Evolutionary conservation across 2,888 invertebrate species (phyloP).

Genomic region (Taenaris catops): DNA sequence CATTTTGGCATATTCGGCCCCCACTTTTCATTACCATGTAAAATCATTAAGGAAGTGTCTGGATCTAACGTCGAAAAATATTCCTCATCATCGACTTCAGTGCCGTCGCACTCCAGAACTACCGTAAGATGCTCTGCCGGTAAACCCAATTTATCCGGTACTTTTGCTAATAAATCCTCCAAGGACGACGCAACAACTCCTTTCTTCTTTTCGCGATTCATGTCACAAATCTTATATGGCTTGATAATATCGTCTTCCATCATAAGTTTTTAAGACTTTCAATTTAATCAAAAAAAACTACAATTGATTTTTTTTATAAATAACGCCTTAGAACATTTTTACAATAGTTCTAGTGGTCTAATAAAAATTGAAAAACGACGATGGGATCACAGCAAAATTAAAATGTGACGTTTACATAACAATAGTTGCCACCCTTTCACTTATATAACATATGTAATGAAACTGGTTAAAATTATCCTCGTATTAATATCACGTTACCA

Average conservation of each 20-base stretch:
- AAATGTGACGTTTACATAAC: slow-evolving; percentile 18
- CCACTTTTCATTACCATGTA: slow-evolving; percentile 89
- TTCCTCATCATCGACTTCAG: slow-evolving; percentile 97
- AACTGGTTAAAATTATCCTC: slow-evolving; percentile 8
- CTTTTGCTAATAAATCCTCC: slow-evolving; percentile 87
- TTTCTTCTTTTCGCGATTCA: slow-evolving; percentile 88
- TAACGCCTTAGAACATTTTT: too few species aligned
- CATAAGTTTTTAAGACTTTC: background rate
- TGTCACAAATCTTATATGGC: slow-evolving; percentile 90
- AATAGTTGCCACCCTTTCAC: slow-evolving; percentile 22
- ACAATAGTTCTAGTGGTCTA: too few species aligned
- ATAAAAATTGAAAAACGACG: too few species aligned
- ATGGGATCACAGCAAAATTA: too few species aligned
- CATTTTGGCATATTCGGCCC: slow-evolving; percentile 81
- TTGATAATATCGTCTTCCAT: slow-evolving; percentile 82
- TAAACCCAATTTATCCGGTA: slow-evolving; percentile 85
- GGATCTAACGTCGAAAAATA: slow-evolving; percentile 95
- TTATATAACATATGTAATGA: too few species aligned
- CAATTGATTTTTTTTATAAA: too few species aligned
- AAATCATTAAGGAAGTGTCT: slow-evolving; percentile 91
- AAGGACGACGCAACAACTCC: slow-evolving; percentile 90
- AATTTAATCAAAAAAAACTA: too few species aligned
- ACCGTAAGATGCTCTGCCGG: slow-evolving; percentile 85
- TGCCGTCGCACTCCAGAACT: slow-evolving; percentile 95
- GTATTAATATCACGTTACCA: too few species aligned